phyloP scores from a whole-genome alignment of 2,113 vertebrate species.

The Siniperca knerii region DNA sequence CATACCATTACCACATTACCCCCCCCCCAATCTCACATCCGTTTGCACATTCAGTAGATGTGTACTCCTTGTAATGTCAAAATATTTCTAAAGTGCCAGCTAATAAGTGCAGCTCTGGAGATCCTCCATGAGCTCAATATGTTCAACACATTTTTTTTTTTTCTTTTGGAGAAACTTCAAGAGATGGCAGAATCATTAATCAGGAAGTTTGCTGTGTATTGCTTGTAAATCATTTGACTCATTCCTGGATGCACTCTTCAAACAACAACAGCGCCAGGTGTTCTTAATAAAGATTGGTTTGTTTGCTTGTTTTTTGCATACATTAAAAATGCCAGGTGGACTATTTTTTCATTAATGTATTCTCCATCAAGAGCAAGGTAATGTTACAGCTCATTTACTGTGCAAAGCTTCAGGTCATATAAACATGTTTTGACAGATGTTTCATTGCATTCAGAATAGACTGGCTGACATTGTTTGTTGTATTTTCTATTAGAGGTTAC shows the following conservation, averaged over 20 bases:
- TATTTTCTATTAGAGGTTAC: slow-evolving; percentile 46
- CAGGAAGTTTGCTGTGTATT: slow-evolving; percentile 57
- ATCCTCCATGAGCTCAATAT: slow-evolving; percentile 67
- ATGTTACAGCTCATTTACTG: slow-evolving; percentile 79
- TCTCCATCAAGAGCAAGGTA: slow-evolving; percentile 62
- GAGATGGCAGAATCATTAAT: slow-evolving; percentile 66
- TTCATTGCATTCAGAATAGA: slow-evolving; percentile 65
- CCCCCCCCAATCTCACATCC: slow-evolving; percentile 20
- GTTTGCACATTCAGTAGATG: slow-evolving; percentile 41
- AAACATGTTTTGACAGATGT: slow-evolving; percentile 71
- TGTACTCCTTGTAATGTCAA: slow-evolving; percentile 38
- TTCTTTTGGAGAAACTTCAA: slow-evolving; percentile 52
- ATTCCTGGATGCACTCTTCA: slow-evolving; percentile 55
- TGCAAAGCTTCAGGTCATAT: slow-evolving; percentile 67
- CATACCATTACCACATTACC: slow-evolving; percentile 63
- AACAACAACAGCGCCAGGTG: slow-evolving; percentile 68
- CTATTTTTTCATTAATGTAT: slow-evolving; percentile 69
- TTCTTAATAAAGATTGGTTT: slow-evolving; percentile 72
- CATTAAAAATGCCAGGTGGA: slow-evolving; percentile 75
- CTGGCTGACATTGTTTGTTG: slow-evolving; percentile 37
- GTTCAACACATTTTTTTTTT: slow-evolving; percentile 58
- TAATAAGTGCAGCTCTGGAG: slow-evolving; percentile 62
- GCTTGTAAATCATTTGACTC: slow-evolving; percentile 57
- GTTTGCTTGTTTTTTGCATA: slow-evolving; percentile 67
- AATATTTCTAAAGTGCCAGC: slow-evolving; percentile 63